Evolutionary conservation across 2,888 invertebrate species (phyloP), one percentile per base, ranked within the genome.

Genomic region (Platynereis dumerilii): DNA sequence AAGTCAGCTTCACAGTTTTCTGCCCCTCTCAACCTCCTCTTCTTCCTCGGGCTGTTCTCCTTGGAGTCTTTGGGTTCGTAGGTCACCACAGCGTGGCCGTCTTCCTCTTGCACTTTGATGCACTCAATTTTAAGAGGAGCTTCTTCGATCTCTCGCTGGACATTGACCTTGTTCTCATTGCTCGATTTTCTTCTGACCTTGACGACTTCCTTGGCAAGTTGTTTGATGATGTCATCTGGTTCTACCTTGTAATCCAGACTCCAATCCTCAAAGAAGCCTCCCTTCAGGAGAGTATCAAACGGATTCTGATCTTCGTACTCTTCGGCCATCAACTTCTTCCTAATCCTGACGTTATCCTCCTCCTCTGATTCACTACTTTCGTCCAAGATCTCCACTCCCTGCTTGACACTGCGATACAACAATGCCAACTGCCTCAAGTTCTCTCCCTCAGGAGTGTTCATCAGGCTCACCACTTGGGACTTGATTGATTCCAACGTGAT

Each of bases 401-500:
- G 17, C 3, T 26, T n/a, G 3, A 27, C 17, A 24, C 26, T 24
- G 17, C 55, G n/a, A 24, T 27, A 27, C 26, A 64, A 34, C 7
- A 34, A 56, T 15, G 56, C 58, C 56, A 67, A 20, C 20, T 26
- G 26, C 52, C 55, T 48, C 7, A 67, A 55, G 58, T 67, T 67
- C 17, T 39, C 27, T n/a, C 67, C 67, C n/a, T 22, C 28, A 3
- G 55, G 64, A 10, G 60, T 60, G 42, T 65, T 65, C 64, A 67
- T 56, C n/a, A 64, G 22, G 34, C 44, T 65, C 26, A 48, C 34
- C 3, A 80, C 78, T 60, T 78, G 74, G 26, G 72, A 69, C 58
- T 72, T 74, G 53, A 81, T 74, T 10, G 71, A 61, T 20, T 79
- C 77, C 27, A 78, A 69, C 1, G 74, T 77, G 20, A 76, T 55